A percentile compares a stretch with the other conserved stretches of the same genome.
phyloP scores from a whole-genome alignment of 1,140 invertebrate genomes.

The Acromyrmex echinatior region DNA sequence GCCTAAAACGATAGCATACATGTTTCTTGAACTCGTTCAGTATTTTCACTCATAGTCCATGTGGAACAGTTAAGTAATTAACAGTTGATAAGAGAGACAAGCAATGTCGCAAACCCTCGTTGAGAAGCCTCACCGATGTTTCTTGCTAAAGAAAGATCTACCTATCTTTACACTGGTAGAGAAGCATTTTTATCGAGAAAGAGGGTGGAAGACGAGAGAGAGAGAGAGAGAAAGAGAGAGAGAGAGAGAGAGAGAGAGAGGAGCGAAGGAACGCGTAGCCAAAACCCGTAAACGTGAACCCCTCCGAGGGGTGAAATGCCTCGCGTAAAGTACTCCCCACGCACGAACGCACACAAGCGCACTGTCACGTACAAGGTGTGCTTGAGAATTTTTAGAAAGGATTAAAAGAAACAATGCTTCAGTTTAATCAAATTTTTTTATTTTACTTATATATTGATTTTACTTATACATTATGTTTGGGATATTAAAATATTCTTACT shows the following conservation, averaged over 20 bases:
- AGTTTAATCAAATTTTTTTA: not conserved
- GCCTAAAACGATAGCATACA: not conserved
- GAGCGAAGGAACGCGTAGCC: slow-evolving; percentile 48
- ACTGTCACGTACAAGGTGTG: slow-evolving; percentile 36
- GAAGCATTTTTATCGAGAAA: slow-evolving; percentile 20
- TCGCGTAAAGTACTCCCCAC: slow-evolving; percentile 40
- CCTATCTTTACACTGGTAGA: not conserved
- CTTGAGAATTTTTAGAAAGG: slow-evolving; percentile 38
- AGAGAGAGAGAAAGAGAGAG: not conserved
- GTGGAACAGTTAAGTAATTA: slow-evolving; percentile 20
- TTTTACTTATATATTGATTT: not conserved
- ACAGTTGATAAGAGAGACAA: slow-evolving; percentile 21
- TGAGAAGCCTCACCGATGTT: not conserved
- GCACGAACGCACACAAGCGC: slow-evolving; percentile 10
- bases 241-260: not conserved
- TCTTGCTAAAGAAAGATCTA: slow-evolving; percentile 11
- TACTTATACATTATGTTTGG: too few relatives aligned
- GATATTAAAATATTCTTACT: not conserved
- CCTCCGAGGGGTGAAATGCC: slow-evolving; percentile 57
- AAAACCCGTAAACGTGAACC: slow-evolving; percentile 75
- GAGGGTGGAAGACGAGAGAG: not conserved
- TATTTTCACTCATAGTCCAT: not conserved
- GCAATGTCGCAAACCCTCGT: not conserved
- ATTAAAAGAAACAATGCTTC: slow-evolving; percentile 15
- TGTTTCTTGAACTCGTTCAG: not conserved